phyloP scores from a whole-genome alignment of 2,797 vertebrate species.

The Lutjanus campechanus region DNA sequence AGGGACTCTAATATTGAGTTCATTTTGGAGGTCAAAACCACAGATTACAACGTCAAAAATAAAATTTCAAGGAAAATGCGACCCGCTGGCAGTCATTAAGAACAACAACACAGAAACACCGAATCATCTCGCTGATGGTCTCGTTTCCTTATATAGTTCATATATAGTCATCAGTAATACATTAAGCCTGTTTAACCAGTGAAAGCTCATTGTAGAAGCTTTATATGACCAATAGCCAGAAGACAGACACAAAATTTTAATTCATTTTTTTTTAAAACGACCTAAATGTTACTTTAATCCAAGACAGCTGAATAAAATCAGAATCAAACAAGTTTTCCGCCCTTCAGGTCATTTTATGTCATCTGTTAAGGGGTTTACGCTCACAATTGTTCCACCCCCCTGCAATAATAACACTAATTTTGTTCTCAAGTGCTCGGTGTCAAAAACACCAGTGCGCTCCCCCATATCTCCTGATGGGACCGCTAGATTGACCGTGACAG shows the following conservation, averaged over 20 bases:
- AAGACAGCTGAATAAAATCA: conserved; percentile 17
- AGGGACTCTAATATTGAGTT: too few species aligned
- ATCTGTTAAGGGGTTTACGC: conserved; percentile 25
- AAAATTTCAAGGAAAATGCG: too few species aligned
- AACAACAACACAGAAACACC: too few species aligned
- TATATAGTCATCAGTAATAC: too few species aligned
- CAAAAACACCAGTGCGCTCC: conserved; percentile 58
- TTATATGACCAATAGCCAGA: background rate
- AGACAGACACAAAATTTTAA: background rate
- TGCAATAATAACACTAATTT: conserved; percentile 74
- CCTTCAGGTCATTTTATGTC: conserved; percentile 19
- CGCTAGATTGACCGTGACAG: conserved; percentile 91
- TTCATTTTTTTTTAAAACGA: background rate
- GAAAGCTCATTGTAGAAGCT: too few species aligned
- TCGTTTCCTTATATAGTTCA: too few species aligned
- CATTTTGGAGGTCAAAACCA: too few species aligned
- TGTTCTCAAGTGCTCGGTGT: conserved; percentile 75
- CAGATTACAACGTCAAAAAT: too few species aligned
- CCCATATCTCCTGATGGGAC: conserved; percentile 70
- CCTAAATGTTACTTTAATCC: background rate
- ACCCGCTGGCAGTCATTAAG: too few species aligned
- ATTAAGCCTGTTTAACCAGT: too few species aligned
- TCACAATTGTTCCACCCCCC: conserved; percentile 2
- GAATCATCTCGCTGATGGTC: too few species aligned
- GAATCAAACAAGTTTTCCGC: background rate